A percentile compares a stretch with the other conserved stretches of the same genome.
Evolutionary conservation across 1,140 invertebrate genomes (phyloP).

Genomic region (Drosophila yakuba): DNA sequence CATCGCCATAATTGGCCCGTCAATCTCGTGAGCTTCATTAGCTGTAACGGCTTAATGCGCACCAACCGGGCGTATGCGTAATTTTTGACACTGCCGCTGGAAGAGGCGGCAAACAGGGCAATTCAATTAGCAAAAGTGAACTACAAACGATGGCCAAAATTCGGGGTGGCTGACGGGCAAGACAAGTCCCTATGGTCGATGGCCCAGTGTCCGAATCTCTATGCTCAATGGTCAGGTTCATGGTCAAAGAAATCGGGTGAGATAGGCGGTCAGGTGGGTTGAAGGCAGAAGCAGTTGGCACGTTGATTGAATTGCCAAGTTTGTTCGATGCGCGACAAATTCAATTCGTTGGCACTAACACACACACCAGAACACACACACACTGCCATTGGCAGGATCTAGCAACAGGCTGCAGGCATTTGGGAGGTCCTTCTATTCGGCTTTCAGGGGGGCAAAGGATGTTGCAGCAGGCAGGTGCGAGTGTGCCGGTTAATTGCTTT

Average conservation of each 20-base stretch:
- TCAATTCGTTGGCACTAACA: constrained; percentile 32
- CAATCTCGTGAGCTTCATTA: constrained; percentile 63
- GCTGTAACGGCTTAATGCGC: constrained; percentile 52
- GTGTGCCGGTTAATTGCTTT: constrained; percentile 73
- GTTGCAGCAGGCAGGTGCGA: constrained; percentile 47
- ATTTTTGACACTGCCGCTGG: constrained; percentile 39
- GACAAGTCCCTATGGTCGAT: constrained; percentile 7
- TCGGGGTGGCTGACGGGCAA: constrained; percentile 4
- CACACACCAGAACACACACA: constrained; percentile 3
- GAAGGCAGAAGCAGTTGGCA: constrained; percentile 12
- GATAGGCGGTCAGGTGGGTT: neutral
- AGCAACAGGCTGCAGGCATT: constrained; percentile 58
- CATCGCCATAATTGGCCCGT: constrained; percentile 46
- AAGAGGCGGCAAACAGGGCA: constrained; percentile 29
- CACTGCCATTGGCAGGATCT: neutral
- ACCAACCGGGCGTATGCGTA: constrained; percentile 45
- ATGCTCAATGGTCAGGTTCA: constrained; percentile 33
- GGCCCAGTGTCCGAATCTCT: constrained; percentile 1
- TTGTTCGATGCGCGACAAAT: constrained; percentile 63
- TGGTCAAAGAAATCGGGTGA: constrained; percentile 17
- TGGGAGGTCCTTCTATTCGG: constrained; percentile 12
- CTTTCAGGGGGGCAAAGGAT: constrained; percentile 28
- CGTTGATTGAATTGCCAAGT: constrained; percentile 70
- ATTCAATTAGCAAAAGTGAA: constrained; percentile 52
- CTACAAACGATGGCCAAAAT: constrained; percentile 29